Evolutionary conservation across 1,140 invertebrate species (phyloP).

Genomic region (Drusus annulatus): DNA sequence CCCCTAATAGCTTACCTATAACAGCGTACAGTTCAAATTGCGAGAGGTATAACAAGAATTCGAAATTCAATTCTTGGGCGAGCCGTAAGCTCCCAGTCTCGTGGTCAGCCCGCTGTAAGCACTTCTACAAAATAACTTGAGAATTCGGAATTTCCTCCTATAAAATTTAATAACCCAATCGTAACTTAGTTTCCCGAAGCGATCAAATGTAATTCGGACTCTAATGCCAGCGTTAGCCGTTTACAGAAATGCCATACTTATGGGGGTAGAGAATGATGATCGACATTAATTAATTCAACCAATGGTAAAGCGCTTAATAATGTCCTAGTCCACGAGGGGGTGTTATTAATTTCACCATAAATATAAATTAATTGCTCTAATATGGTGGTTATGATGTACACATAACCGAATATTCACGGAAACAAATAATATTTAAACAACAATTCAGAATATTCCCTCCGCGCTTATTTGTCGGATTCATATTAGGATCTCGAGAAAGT

Average conservation of each 20-base stretch:
- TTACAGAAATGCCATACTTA: neutral
- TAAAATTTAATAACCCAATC: slow-evolving; percentile 35
- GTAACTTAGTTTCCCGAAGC: slow-evolving; percentile 28
- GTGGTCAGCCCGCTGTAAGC: slow-evolving; percentile 13
- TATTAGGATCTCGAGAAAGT: too few species aligned
- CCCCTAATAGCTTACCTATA: too few species aligned
- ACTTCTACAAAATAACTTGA: slow-evolving; percentile 24
- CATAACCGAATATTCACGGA: too few species aligned
- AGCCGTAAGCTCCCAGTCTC: neutral
- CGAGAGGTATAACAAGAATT: too few species aligned
- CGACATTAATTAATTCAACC: slow-evolving; percentile 19
- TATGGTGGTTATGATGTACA: too few species aligned
- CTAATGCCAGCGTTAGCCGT: slow-evolving; percentile 4
- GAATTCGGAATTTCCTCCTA: slow-evolving; percentile 12
- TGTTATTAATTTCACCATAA: neutral
- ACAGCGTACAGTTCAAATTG: too few species aligned
- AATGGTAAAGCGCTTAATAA: neutral
- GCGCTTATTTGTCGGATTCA: too few species aligned
- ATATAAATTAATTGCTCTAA: too few species aligned
- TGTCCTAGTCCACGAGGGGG: neutral
- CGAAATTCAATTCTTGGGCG: too few species aligned
- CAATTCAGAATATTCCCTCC: too few species aligned
- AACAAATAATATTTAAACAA: too few species aligned
- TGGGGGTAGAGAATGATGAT: slow-evolving; percentile 13
- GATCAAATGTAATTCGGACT: slow-evolving; percentile 30